Base-by-base conservation (phyloP, 2,113 vertebrate species). In the Prietella phreatophila region DNA sequence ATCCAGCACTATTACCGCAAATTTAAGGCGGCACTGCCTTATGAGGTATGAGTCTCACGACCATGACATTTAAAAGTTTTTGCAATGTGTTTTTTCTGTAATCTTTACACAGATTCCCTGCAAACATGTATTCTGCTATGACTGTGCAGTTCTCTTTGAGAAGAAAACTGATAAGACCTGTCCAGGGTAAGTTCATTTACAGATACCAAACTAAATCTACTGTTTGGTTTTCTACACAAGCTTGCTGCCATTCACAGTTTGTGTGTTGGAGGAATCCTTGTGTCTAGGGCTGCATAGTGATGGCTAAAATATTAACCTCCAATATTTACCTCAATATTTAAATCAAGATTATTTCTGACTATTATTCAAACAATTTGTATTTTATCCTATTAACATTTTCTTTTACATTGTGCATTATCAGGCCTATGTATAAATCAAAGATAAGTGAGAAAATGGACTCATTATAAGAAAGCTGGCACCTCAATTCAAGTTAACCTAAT, bases 101-200 rank as follows among this genome's bases (percentile, higher is more conserved):
- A 67, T 93, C 5, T 92, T 86, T 91, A 82, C 61, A 80, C 93
- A 99, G 98, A 99, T 99, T 93, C 98, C 98, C 75, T 99, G 98
- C 93, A 99, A 99, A 87, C 98, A 99, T 87, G 98, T 99, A 56
- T 99, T 99, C 95, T 99, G 98, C 94, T 98, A 99, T 89, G 98
- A 99, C 50, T 99, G 98, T 94, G 98, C 98, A 93, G 93, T 99
- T 91, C 95, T 98, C 25, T 98, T 99, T 85, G 98, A 99, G 93
- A 99, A 99, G 93, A 99, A 99, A 89, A 97, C 96, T 91, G 98
- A 99, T 89, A 99, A 99, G 91, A 97, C 98, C 95, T 99, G 98
- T 86, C 98, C 98, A 63, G 98, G 98, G 98, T 99, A 94, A 96
- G 95, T 92, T 61, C 9, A 53, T 63, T 69, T 69, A 58, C 65